phyloP scores from a whole-genome alignment of 1,140 invertebrate species.

The Camponotus pennsylvanicus region DNA sequence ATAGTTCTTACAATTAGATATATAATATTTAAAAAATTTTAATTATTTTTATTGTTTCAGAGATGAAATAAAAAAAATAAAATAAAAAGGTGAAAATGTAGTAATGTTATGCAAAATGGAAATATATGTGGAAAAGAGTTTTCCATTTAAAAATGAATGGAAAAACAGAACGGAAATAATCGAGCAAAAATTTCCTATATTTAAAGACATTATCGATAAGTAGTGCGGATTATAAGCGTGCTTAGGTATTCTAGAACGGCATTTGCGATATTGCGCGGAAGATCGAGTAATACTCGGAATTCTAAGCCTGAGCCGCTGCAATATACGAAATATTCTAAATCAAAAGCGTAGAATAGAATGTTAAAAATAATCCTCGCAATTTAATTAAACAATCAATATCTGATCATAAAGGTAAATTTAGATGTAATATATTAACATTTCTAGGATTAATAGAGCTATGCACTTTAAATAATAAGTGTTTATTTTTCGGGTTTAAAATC shows the following conservation, averaged over 20 bases:
- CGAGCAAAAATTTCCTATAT: slow-evolving; percentile 46
- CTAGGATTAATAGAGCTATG: background rate
- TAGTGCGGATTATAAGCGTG: slow-evolving; percentile 66
- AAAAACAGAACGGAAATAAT: background rate
- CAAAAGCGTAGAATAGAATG: background rate
- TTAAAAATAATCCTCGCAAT: background rate
- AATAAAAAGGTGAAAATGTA: background rate
- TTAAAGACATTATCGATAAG: slow-evolving; percentile 69
- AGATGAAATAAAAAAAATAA: background rate
- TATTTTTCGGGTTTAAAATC: background rate
- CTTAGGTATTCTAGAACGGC: slow-evolving; percentile 64
- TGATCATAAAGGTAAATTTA: background rate
- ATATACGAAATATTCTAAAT: slow-evolving; percentile 63
- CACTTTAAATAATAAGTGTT: background rate
- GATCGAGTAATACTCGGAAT: slow-evolving; percentile 67
- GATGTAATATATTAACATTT: background rate
- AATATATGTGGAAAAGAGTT: background rate
- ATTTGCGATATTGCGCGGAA: slow-evolving; percentile 67
- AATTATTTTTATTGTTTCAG: background rate
- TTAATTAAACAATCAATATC: background rate
- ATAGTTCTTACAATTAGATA: too few species aligned
- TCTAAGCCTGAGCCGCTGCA: slow-evolving; percentile 36
- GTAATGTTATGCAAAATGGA: background rate
- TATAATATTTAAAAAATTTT: too few species aligned
- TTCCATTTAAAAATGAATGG: slow-evolving; percentile 40